phyloP scores from a whole-genome alignment of 2,888 invertebrate genomes.

The Branchipolynoe longqiensis region DNA sequence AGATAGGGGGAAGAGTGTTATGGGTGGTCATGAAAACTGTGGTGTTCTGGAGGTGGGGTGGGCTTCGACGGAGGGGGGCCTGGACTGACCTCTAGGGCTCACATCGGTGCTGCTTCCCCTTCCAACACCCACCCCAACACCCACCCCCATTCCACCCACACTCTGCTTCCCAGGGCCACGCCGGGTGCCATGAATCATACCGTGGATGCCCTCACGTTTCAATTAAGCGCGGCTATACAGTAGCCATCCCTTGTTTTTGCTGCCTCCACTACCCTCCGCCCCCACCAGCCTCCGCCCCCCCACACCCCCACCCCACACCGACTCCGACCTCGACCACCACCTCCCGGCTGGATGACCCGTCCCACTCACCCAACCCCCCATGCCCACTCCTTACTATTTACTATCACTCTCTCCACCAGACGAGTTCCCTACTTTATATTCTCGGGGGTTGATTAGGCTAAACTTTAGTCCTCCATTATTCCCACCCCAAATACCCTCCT shows the following conservation, averaged over 20 bases:
- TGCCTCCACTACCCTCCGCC: neutral
- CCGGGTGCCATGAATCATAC: neutral
- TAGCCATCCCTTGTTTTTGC: neutral
- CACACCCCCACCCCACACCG: neutral
- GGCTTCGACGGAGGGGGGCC: neutral
- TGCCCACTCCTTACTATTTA: no score
- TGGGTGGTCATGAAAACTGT: no score
- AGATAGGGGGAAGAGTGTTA: no score
- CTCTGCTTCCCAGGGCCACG: neutral
- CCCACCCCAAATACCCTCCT: no score
- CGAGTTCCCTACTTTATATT: no score
- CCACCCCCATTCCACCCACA: no score
- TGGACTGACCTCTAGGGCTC: conserved; percentile 21
- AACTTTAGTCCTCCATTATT: no score
- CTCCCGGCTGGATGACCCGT: neutral
- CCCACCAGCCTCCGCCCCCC: neutral
- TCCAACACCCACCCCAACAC: no score
- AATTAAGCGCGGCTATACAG: conserved; percentile 17
- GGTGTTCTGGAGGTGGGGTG: neutral
- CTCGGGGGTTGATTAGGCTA: no score
- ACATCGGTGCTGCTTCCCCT: no score
- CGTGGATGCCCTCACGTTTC: conserved; percentile 14
- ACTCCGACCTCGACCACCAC: neutral
- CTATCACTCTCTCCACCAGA: no score
- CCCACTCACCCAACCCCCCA: neutral